Evolutionary conservation across 2,113 vertebrate genomes (phyloP).

Genomic region (Hippopotamus amphibius): DNA sequence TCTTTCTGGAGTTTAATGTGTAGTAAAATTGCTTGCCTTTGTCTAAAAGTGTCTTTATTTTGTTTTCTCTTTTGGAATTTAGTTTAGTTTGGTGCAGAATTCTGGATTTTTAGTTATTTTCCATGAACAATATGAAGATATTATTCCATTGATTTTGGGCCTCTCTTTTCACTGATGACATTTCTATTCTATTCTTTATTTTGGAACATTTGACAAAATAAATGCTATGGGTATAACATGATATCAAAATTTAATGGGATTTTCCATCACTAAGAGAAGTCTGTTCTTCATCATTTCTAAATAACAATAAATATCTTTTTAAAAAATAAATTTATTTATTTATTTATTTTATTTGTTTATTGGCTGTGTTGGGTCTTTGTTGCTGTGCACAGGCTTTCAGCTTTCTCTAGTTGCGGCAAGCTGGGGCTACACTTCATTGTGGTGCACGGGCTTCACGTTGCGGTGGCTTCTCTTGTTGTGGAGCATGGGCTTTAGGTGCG

Average conservation of each 20-base stretch:
- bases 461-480: too few relatives aligned
- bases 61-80: not conserved
- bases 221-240: not conserved
- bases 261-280: not conserved
- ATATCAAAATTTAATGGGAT: not conserved
- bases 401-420: too few relatives aligned
- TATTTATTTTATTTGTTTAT: too few relatives aligned
- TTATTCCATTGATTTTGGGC: not conserved
- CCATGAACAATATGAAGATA: not conserved
- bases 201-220: slow-evolving; percentile 40
- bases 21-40: not conserved
- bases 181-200: not conserved
- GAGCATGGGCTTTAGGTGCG: too few relatives aligned
- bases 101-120: not conserved
- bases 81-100: not conserved
- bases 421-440: too few relatives aligned
- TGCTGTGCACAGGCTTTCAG: too few relatives aligned
- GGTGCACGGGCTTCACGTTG: too few relatives aligned
- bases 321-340: too few relatives aligned
- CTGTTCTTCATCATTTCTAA: not conserved
- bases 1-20: not conserved
- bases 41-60: not conserved
- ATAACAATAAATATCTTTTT: not conserved
- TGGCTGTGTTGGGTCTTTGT: too few relatives aligned
- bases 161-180: not conserved